These are phyloP conservation scores for Agonopterix arenella DNA, from an alignment of 2,888 invertebrate genomes.

Conservation along the genomic window DNA sequence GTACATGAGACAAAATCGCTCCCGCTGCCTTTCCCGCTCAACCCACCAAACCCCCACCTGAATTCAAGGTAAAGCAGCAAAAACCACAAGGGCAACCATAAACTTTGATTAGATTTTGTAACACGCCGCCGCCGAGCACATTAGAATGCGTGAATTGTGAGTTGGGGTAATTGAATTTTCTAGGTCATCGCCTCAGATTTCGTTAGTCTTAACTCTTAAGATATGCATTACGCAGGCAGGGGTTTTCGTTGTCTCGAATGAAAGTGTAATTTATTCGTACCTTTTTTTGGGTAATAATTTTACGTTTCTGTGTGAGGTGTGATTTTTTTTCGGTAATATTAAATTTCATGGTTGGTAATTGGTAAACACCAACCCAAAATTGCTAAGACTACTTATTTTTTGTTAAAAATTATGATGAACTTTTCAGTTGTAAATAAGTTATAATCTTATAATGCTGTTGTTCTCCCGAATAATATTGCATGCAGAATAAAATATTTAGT, in stretches of 20 bases:
- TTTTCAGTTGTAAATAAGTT: too few relatives aligned
- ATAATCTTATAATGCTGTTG: too few relatives aligned
- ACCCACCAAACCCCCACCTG: constrained; percentile 11
- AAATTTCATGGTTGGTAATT: too few relatives aligned
- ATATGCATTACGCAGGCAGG: constrained; percentile 13
- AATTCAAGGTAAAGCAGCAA: constrained; percentile 52
- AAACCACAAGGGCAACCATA: constrained; percentile 66
- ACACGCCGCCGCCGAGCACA: constrained; percentile 50
- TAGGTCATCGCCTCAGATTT: constrained; percentile 53
- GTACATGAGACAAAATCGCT: background rate
- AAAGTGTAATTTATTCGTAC: constrained; percentile 4
- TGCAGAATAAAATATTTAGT: too few relatives aligned
- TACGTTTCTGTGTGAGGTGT: too few relatives aligned
- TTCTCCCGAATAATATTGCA: too few relatives aligned
- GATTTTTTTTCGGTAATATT: too few relatives aligned
- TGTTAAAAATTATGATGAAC: too few relatives aligned
- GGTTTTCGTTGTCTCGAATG: constrained; percentile 19
- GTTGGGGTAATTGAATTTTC: constrained; percentile 69
- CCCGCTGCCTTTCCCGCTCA: constrained; percentile 24
- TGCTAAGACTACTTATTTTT: too few relatives aligned
- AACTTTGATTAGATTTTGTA: constrained; percentile 73
- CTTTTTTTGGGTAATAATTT: background rate
- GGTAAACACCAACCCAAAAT: too few relatives aligned
- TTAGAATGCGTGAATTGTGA: constrained; percentile 67
- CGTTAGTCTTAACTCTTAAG: constrained; percentile 10